Percentiles rank a stretch among this genome's conserved stretches.
Conservation (phyloP, 1,140 invertebrate genomes). For the Archivesica marissinica region DNA sequence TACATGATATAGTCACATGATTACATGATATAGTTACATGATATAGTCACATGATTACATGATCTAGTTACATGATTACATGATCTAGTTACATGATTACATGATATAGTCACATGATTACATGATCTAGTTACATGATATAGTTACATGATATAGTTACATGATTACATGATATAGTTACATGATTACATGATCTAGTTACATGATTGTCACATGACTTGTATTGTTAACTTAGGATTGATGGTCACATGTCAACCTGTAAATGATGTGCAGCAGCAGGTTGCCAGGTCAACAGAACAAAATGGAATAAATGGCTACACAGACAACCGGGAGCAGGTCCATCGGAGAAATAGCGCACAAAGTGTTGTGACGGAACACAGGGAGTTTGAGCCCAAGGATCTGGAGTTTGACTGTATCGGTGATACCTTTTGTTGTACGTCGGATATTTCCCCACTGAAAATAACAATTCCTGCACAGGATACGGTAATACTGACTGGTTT, state of each 20-base stretch:
- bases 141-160: too few relatives aligned
- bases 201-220: too few relatives aligned
- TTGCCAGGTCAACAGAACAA: slow-evolving; percentile 51
- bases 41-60: too few relatives aligned
- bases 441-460: slow-evolving; percentile 74
- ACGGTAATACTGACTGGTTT: slow-evolving; percentile 75
- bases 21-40: too few relatives aligned
- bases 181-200: too few relatives aligned
- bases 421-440: slow-evolving; percentile 72
- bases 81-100: too few relatives aligned
- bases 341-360: slow-evolving; percentile 21
- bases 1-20: too few relatives aligned
- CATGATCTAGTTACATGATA: too few relatives aligned
- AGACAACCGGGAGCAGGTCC: slow-evolving; percentile 24
- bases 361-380: slow-evolving; percentile 17
- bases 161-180: too few relatives aligned
- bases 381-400: slow-evolving; percentile 67
- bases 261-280: slow-evolving; percentile 56
- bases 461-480: slow-evolving; percentile 76
- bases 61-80: too few relatives aligned
- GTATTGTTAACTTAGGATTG: slow-evolving; percentile 68
- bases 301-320: slow-evolving; percentile 50
- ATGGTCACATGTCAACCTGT: slow-evolving; percentile 79
- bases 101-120: too few relatives aligned
- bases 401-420: slow-evolving; percentile 74